Evolutionary conservation across 2,113 vertebrate genomes (phyloP), one percentile per base, ranked within the genome.

Genomic region (Poecile atricapillus): DNA sequence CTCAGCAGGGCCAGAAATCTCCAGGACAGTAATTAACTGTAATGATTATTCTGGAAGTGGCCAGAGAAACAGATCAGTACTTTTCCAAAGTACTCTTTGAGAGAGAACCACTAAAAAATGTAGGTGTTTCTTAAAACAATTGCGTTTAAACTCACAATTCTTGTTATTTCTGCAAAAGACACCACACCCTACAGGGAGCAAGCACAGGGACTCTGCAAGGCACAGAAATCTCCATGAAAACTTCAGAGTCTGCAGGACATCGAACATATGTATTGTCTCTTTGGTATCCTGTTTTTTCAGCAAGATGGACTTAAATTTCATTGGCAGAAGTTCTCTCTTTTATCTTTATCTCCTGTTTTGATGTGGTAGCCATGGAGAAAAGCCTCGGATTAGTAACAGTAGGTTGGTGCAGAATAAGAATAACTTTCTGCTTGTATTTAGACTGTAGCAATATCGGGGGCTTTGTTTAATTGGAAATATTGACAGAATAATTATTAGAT

Each of bases 301-400:
- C 5, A 30, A 95, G 76, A 93, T 77, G 60, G 88, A 90, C 89
- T 93, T 81, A 74, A 70, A 92, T 90, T 89, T 87, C 35, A 80
- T 30, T 56, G 86, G 73, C 82, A 96, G 79, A 90, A 92, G 63
- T 55, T 74, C 43, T 93, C 31, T 75, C 82, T 97, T 95, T 96
- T 92, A 94, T 93, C 94, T 92, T 97, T 94, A 92, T 90, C 95
- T 95, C 59, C 83, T 90, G 90, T 95, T 96, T 97, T 94, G 80
- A 93, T 95, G 86, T 62, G 80, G 94, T 94, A 97, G 94, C 86
- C 91, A 95, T 94, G 95, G 96, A 97, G 95, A 97, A 94, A 92
- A 83, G 43, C 89, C 52, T 47, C 41, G 89, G 91, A 96, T 97
- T 94, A 94, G 94, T 80, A 96, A 90, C 86, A 86, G 90, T 28